phyloP scores from a whole-genome alignment of 2,797 vertebrate species.

The Corythornis leucogaster region DNA sequence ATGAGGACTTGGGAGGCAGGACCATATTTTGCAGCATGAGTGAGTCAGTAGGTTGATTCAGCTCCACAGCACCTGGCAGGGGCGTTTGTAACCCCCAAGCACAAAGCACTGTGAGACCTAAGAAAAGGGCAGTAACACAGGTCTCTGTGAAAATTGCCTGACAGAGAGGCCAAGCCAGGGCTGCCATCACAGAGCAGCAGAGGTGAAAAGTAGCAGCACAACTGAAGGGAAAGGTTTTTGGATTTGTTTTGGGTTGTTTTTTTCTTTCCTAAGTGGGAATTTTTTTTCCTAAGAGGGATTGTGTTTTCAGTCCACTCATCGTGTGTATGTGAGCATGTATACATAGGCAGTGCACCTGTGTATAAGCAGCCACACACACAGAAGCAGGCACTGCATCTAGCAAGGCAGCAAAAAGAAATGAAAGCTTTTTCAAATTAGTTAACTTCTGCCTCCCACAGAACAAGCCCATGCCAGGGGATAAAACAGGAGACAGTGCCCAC shows the following conservation, averaged over 20 bases:
- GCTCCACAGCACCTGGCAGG: background rate
- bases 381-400: background rate
- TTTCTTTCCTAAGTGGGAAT: background rate
- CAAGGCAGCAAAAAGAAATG: background rate
- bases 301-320: background rate
- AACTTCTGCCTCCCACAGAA: background rate
- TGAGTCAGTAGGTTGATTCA: background rate
- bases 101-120: background rate
- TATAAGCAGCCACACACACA: background rate
- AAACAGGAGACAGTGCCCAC: background rate
- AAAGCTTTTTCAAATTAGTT: background rate
- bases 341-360: background rate
- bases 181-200: background rate
- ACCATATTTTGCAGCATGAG: background rate
- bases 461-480: background rate
- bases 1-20: background rate
- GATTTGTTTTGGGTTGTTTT: background rate
- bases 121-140: background rate
- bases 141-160: background rate
- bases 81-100: background rate
- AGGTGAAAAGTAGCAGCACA: background rate
- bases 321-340: too few relatives aligned
- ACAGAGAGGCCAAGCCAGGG: background rate
- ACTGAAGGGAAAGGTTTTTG: background rate
- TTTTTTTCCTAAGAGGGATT: background rate